Evolutionary conservation across 2,888 invertebrate species (phyloP).

Genomic region (Gastracanthus pulcherrimus): DNA sequence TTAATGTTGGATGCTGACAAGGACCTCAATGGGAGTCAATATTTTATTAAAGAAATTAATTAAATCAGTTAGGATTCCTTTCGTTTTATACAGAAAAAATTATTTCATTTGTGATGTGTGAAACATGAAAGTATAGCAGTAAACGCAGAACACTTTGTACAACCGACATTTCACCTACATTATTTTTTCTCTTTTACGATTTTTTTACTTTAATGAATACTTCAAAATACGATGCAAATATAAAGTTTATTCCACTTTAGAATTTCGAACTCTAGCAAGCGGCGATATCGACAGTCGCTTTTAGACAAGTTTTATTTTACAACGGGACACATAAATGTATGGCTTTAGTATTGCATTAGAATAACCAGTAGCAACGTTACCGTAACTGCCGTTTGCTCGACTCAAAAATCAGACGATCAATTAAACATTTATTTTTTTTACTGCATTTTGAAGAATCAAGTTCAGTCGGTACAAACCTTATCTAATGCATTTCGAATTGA

Average conservation of each 20-base stretch:
- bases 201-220: not conserved
- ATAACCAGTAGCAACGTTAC: not conserved
- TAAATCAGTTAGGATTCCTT: slow-evolving; percentile 48
- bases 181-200: not conserved
- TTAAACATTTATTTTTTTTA: slow-evolving; percentile 33
- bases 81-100: slow-evolving; percentile 48
- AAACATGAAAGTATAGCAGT: slow-evolving; percentile 26
- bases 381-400: not conserved
- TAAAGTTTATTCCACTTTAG: slow-evolving; percentile 17
- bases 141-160: slow-evolving; percentile 34
- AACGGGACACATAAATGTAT: not conserved
- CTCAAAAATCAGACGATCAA: slow-evolving; percentile 3
- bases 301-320: not conserved
- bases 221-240: slow-evolving; percentile 39
- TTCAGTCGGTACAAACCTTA: slow-evolving; percentile 15
- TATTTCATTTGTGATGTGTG: slow-evolving; percentile 12
- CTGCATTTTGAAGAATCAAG: slow-evolving; percentile 28
- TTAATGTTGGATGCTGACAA: slow-evolving; percentile 62
- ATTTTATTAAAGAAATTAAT: slow-evolving; percentile 67
- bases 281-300: not conserved
- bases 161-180: slow-evolving; percentile 18
- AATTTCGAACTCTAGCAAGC: slow-evolving; percentile 10
- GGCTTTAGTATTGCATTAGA: not conserved
- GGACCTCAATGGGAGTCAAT: slow-evolving; percentile 63
- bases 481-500: slow-evolving; percentile 46